A percentile compares a stretch with the other conserved stretches of the same genome.
Conservation (phyloP, 1,140 invertebrate species). For the Hylaeus anthracinus region DNA sequence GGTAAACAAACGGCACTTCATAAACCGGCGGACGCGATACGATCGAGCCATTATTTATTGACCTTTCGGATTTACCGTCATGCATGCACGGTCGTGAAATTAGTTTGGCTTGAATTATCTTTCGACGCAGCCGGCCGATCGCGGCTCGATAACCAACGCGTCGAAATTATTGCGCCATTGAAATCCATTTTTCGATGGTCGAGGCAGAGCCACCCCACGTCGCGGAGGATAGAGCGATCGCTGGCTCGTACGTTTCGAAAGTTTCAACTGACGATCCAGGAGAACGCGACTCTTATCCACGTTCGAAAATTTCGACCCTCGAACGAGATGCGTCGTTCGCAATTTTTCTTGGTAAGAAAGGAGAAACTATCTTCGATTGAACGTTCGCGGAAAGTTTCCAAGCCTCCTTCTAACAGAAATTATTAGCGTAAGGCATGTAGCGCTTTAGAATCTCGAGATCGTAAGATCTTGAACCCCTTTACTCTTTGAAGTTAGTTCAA, state of each 20-base stretch:
- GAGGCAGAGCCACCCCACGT: background rate
- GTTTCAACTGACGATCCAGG: background rate
- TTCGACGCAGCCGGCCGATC: conserved; percentile 49
- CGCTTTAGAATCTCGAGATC: too few species aligned
- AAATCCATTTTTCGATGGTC: conserved; percentile 56
- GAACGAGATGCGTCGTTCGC: too few species aligned
- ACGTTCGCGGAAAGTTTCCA: too few species aligned
- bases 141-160: conserved; percentile 25
- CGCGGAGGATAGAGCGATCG: background rate
- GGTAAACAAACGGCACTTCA: conserved; percentile 65
- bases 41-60: conserved; percentile 64
- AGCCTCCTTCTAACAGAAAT: too few species aligned
- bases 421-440: too few species aligned
- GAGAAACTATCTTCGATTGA: too few species aligned
- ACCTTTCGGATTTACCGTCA: conserved; percentile 60
- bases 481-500: too few species aligned
- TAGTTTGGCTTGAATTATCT: conserved; percentile 66
- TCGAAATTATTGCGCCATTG: conserved; percentile 63
- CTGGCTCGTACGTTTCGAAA: background rate
- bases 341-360: too few species aligned
- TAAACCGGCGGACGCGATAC: conserved; percentile 61
- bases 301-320: too few species aligned
- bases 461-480: too few species aligned
- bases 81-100: conserved; percentile 56
- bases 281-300: too few species aligned